These are phyloP conservation scores for Panurus biarmicus DNA, from an alignment of 2,113 vertebrate species.

Conservation along the genomic window DNA sequence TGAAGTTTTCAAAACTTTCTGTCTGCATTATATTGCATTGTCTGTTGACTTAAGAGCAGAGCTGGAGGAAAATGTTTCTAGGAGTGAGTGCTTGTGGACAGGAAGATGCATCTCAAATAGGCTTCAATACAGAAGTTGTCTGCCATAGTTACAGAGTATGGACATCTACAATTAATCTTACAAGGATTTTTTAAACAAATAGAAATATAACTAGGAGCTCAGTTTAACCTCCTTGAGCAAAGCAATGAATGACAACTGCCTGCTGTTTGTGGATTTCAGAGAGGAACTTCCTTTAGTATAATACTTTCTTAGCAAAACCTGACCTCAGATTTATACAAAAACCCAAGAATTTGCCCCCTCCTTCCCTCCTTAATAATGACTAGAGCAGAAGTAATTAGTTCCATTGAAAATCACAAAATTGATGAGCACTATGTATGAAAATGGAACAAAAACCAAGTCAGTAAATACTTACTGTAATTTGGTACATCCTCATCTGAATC, in stretches of 20 bases:
- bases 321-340: neutral
- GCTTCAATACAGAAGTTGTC: neutral
- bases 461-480: slow-evolving; percentile 80
- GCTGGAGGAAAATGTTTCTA: neutral
- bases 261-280: neutral
- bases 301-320: neutral
- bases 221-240: neutral
- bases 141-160: rapidly evolving
- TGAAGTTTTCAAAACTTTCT: neutral
- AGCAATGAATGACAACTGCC: neutral
- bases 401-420: neutral
- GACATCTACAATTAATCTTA: neutral
- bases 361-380: neutral
- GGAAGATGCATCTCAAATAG: neutral
- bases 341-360: neutral
- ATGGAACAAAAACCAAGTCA: neutral
- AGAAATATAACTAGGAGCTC: neutral
- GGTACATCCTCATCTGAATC: slow-evolving; percentile 76
- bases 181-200: neutral
- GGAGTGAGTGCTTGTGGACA: neutral
- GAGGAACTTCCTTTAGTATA: neutral
- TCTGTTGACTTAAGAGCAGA: neutral
- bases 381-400: neutral
- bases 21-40: neutral
- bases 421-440: neutral